Evolutionary conservation across 2,797 vertebrate genomes (phyloP).

Genomic region (Argyrosomus regius): DNA sequence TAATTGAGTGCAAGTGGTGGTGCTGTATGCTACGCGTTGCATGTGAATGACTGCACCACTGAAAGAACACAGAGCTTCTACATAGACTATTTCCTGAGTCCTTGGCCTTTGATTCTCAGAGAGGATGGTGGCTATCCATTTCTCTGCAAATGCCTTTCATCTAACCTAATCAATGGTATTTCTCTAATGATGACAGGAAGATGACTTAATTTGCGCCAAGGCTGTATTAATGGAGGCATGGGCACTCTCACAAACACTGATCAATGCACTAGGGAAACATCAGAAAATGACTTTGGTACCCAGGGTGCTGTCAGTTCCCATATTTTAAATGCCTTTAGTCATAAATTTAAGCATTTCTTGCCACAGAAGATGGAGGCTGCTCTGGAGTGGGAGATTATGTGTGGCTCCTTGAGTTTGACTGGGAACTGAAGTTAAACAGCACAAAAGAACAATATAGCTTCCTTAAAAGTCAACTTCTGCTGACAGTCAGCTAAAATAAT

Average conservation of each 20-base stretch:
- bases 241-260: slow-evolving; percentile 51
- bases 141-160: slow-evolving; percentile 65
- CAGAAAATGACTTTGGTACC: slow-evolving; percentile 51
- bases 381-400: neutral
- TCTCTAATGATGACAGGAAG: slow-evolving; percentile 68
- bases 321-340: slow-evolving; percentile 10
- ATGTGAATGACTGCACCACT: slow-evolving; percentile 17
- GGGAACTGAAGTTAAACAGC: slow-evolving; percentile 15
- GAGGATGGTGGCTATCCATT: slow-evolving; percentile 39
- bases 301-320: slow-evolving; percentile 19
- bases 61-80: slow-evolving; percentile 7
- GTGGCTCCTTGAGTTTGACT: slow-evolving; percentile 23
- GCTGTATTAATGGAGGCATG: slow-evolving; percentile 50
- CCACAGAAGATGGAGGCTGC: slow-evolving; percentile 10
- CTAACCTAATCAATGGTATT: slow-evolving; percentile 64
- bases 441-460: neutral
- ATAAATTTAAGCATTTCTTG: slow-evolving; percentile 22
- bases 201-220: slow-evolving; percentile 55
- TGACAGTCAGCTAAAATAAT: slow-evolving; percentile 48
- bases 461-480: slow-evolving; percentile 30
- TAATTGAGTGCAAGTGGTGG: slow-evolving; percentile 16
- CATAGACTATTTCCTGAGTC: slow-evolving; percentile 28
- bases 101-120: slow-evolving; percentile 57
- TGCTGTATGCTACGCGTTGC: slow-evolving; percentile 3
- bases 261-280: slow-evolving; percentile 69